phyloP scores from a whole-genome alignment of 37 sponge, comb jelly and placozoan species.

The Axinella damicornis region DNA sequence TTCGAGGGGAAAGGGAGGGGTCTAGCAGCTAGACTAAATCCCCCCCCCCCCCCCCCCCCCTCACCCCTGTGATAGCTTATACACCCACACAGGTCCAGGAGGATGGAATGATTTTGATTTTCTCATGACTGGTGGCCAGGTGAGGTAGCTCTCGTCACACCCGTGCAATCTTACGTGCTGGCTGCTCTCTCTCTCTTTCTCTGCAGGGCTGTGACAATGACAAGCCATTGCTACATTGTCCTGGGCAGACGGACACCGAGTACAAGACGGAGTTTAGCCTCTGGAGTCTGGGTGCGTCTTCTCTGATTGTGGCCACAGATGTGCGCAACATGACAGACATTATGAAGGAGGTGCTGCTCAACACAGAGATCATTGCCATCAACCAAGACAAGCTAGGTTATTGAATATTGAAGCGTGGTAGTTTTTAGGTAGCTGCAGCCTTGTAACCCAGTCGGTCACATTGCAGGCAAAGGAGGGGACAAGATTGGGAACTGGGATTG shows the following conservation, averaged over 20 bases:
- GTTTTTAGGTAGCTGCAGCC: background rate
- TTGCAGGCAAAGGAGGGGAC: constrained; percentile 49
- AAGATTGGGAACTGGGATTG: constrained; percentile 48
- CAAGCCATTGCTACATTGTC: constrained; percentile 53
- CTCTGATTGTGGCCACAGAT: constrained; percentile 83
- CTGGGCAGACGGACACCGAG: constrained; percentile 86
- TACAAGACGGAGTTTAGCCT: constrained; percentile 85
- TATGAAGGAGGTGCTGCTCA: constrained; percentile 72
- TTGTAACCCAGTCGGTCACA: too few species aligned
- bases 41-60: too few species aligned
- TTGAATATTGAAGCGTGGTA: background rate
- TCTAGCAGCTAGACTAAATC: too few species aligned
- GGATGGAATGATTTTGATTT: constrained; percentile 96
- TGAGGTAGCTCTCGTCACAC: constrained; percentile 15
- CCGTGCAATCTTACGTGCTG: too few species aligned
- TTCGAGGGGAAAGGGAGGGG: too few species aligned
- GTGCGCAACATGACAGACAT: constrained; percentile 78
- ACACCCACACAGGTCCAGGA: constrained; percentile 63
- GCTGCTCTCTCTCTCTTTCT: background rate
- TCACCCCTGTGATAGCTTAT: too few species aligned
- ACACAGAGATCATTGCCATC: constrained; percentile 81
- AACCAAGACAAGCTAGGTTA: constrained; percentile 77
- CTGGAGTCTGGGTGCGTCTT: constrained; percentile 76
- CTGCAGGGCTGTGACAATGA: constrained; percentile 59
- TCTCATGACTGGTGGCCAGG: constrained; percentile 93